Evolutionary conservation across 1,140 invertebrate species (phyloP).

Genomic region (Orius insidiosus): DNA sequence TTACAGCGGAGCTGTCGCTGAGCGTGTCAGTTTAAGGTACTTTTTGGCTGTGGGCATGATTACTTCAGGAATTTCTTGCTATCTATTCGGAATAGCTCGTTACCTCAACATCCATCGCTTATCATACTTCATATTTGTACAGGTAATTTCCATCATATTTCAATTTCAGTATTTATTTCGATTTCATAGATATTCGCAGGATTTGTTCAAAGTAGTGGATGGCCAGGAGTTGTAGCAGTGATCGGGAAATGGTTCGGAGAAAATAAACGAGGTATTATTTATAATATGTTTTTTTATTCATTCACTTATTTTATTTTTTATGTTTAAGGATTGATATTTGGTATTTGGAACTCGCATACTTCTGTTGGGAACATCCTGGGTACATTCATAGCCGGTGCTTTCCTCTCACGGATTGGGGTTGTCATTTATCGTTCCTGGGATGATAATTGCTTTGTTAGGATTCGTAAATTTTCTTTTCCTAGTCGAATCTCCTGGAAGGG

Average conservation of each 20-base stretch:
- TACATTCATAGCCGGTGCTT: slow-evolving; percentile 63
- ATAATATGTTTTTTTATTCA: background rate
- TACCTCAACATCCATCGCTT: slow-evolving; percentile 67
- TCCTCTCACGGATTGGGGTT: slow-evolving; percentile 73
- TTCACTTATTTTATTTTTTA: background rate
- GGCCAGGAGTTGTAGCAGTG: slow-evolving; percentile 83
- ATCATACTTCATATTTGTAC: slow-evolving; percentile 70
- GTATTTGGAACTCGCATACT: slow-evolving; percentile 92
- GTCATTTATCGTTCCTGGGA: slow-evolving; percentile 87
- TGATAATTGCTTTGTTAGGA: slow-evolving; percentile 59
- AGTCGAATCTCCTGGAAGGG: slow-evolving; percentile 55
- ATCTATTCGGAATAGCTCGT: slow-evolving; percentile 76
- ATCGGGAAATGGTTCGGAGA: slow-evolving; percentile 94
- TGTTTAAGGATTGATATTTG: slow-evolving; percentile 69
- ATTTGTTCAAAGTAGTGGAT: slow-evolving; percentile 77
- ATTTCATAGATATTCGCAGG: slow-evolving; percentile 52
- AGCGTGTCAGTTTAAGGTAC: slow-evolving; percentile 76
- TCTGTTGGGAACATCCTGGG: slow-evolving; percentile 90
- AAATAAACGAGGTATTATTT: slow-evolving; percentile 44
- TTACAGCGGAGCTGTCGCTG: slow-evolving; percentile 71
- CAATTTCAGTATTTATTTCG: slow-evolving; percentile 5
- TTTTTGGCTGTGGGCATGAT: slow-evolving; percentile 85
- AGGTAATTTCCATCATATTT: slow-evolving; percentile 37
- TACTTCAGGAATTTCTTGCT: slow-evolving; percentile 68
- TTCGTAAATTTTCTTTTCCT: slow-evolving; percentile 76